Evolutionary conservation across 2,113 vertebrate genomes (phyloP).

Genomic region (Paratilapia polleni): DNA sequence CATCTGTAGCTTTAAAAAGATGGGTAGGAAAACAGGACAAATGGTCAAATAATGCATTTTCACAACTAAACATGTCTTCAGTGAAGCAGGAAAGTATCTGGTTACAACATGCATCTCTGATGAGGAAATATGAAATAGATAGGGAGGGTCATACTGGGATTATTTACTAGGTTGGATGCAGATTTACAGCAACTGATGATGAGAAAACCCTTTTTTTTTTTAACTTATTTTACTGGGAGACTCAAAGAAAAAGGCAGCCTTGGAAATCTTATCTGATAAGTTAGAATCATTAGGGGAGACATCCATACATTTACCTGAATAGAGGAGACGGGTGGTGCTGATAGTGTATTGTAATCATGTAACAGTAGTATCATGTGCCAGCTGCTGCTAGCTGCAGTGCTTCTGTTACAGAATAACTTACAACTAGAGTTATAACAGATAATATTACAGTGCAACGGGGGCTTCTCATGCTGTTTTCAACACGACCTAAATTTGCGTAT

Average conservation of each 20-base stretch:
- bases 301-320: neutral
- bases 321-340: neutral
- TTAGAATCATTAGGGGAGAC: neutral
- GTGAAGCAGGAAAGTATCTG: neutral
- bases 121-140: too few relatives aligned
- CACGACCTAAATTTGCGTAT: neutral
- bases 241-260: conserved; percentile 6
- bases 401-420: conserved; percentile 11
- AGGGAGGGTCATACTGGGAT: neutral
- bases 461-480: neutral
- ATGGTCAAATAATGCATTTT: neutral
- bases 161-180: neutral
- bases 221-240: neutral
- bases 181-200: conserved; percentile 19
- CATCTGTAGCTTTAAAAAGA: neutral
- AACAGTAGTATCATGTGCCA: neutral
- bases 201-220: neutral
- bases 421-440: conserved; percentile 10
- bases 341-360: neutral
- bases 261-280: neutral
- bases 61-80: neutral
- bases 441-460: conserved; percentile 12
- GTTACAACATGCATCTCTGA: neutral
- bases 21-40: neutral
- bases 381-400: conserved; percentile 20